Evolutionary conservation across 2,888 invertebrate species (phyloP).

Genomic region (Parascotia fuliginaria): DNA sequence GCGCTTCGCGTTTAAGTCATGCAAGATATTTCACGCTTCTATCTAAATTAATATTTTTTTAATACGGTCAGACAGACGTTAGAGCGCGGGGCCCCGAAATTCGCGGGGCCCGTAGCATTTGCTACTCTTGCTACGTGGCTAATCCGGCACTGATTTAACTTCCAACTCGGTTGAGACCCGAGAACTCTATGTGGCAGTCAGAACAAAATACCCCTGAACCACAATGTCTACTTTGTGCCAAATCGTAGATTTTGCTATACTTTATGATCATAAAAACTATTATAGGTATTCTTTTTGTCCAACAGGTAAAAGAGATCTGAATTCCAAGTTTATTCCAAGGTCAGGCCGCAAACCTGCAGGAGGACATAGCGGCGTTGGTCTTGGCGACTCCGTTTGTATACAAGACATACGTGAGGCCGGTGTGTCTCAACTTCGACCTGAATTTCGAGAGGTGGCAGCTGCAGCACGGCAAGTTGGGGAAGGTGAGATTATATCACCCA

Average conservation of each 20-base stretch:
- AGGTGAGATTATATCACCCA: not conserved
- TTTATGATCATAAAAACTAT: too few relatives aligned
- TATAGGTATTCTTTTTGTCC: not conserved
- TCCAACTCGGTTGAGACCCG: too few relatives aligned
- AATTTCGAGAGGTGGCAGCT: slow-evolving; percentile 3
- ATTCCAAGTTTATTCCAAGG: slow-evolving; percentile 79
- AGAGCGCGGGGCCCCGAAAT: too few relatives aligned
- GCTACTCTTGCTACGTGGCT: too few relatives aligned
- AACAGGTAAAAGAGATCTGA: slow-evolving; percentile 64
- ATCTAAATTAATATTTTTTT: too few relatives aligned
- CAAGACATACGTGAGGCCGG: slow-evolving; percentile 70
- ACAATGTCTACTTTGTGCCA: not conserved
- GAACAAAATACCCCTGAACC: too few relatives aligned
- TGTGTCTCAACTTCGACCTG: slow-evolving; percentile 72
- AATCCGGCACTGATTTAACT: too few relatives aligned
- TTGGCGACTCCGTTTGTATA: slow-evolving; percentile 66
- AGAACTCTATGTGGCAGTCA: too few relatives aligned
- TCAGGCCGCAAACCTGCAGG: slow-evolving; percentile 78
- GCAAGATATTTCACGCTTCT: too few relatives aligned
- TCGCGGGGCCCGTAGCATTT: too few relatives aligned
- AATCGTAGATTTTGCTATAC: not conserved
- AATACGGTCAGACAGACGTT: too few relatives aligned
- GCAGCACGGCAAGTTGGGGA: not conserved
- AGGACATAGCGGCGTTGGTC: slow-evolving; percentile 83
- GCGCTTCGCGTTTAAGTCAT: too few relatives aligned